phyloP scores from a whole-genome alignment of 2,888 invertebrate species.

The Acleris sparsana region DNA sequence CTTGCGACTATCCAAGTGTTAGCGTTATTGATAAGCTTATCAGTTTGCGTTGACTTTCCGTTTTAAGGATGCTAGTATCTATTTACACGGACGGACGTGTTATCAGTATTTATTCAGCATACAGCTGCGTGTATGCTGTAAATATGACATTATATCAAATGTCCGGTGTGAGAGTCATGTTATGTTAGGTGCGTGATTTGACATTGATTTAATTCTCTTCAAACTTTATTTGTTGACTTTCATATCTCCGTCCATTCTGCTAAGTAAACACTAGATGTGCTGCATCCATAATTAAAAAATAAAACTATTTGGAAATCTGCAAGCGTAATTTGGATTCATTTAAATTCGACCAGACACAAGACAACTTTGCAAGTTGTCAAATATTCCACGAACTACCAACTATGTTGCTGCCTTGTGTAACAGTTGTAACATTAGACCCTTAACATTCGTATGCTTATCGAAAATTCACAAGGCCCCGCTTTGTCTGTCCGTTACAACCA shows the following conservation, averaged over 20 bases:
- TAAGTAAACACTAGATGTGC: no score
- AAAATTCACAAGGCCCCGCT: conserved; percentile 15
- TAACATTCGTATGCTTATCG: no score
- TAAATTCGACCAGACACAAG: no score
- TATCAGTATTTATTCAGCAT: conserved; percentile 29
- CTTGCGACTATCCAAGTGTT: conserved; percentile 1
- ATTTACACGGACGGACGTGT: conserved; percentile 22
- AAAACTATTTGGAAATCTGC: no score
- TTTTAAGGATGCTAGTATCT: conserved; percentile 31
- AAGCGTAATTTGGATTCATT: no score
- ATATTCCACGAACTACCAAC: neutral
- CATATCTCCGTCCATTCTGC: no score
- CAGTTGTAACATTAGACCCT: neutral
- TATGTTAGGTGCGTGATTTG: neutral
- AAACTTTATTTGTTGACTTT: no score
- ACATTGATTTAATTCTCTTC: no score
- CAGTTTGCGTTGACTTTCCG: conserved; percentile 27
- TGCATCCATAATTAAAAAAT: no score
- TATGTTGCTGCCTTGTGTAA: neutral
- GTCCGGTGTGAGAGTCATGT: conserved; percentile 3
- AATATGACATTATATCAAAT: neutral
- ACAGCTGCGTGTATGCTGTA: conserved; percentile 19
- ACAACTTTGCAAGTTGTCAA: no score
- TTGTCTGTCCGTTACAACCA: conserved; percentile 25
- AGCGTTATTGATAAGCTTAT: conserved; percentile 26